Evolutionary conservation across 2,888 invertebrate genomes (phyloP), one percentile per base, ranked within the genome.

Genomic region (Automeris io): DNA sequence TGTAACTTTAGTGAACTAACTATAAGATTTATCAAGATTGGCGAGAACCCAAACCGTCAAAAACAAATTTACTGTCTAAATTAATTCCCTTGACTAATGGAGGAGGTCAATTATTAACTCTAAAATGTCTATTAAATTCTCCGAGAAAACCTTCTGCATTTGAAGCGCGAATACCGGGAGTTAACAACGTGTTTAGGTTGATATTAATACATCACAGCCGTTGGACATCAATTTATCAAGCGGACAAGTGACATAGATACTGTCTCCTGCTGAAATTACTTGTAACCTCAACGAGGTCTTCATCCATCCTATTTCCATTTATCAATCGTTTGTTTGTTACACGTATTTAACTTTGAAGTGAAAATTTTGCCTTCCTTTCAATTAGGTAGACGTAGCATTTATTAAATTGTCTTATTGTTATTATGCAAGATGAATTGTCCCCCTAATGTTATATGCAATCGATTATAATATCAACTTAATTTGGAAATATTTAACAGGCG

Each of bases 221-320:
- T 46, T 41, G 54, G 66, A 63, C 67, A 57, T 65, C 70, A 64
- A 72, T 72, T 72, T 70, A 72, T 72, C 72, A 72, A 59, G 50
- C 33, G 49, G 71, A 72, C 70, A 68, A 58, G 69, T 70, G 69
- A 57, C 47, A 43, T 39, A 31, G 51, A 53, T 49, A 53, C 55
- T 47, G 46, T 45, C 52, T 49, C 34, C 36, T 38, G 33, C 33
- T 42, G 43, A 57, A 61, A 68, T 71, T 70, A 67, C 70, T 64
- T 57, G 61, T 61, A 58, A 66, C 64, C 67, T 53, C 47, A 43
- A 46, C 51, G 55, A 61, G 60, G 57, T 60, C 43, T 51, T 46
- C 57, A 61, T 68, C 53, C 55, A 56, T 64, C 61, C 63, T 57
- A 53, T 46, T 42, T 46, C 53, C 52, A 54, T 62, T 66, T 56